phyloP scores from a whole-genome alignment of 2,888 invertebrate species.

The Onthophagus sagittarius region DNA sequence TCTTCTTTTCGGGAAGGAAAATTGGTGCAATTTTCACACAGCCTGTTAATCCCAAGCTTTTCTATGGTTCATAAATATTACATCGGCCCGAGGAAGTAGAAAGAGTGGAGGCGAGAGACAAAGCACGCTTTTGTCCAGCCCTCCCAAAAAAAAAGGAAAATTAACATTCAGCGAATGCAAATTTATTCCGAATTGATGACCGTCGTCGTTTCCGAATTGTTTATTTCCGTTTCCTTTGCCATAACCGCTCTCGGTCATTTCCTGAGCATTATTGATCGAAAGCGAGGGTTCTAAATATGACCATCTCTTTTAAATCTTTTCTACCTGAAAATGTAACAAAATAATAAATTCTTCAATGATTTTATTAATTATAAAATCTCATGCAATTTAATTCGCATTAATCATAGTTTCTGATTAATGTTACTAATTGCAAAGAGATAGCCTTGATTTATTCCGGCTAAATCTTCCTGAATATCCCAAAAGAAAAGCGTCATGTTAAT shows the following conservation, averaged over 20 bases:
- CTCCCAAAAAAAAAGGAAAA: slow-evolving; percentile 1
- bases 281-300: background rate
- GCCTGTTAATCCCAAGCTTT: background rate
- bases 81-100: background rate
- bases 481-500: no score
- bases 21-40: background rate
- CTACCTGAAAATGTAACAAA: no score
- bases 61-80: slow-evolving; percentile 11
- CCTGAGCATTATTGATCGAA: background rate
- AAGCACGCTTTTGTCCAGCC: background rate
- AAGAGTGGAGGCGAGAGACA: slow-evolving; percentile 3
- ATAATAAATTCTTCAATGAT: no score
- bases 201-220: slow-evolving; percentile 9
- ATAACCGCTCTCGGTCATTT: slow-evolving; percentile 8
- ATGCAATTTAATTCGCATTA: no score
- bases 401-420: no score
- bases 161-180: slow-evolving; percentile 11
- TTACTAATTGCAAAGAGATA: no score
- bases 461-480: no score
- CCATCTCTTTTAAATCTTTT: no score
- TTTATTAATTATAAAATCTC: no score
- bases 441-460: no score
- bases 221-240: slow-evolving; percentile 6
- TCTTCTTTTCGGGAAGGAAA: background rate
- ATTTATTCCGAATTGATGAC: slow-evolving; percentile 10